Base-by-base conservation (phyloP, 1,140 invertebrate genomes). In the Drosophila repleta region DNA sequence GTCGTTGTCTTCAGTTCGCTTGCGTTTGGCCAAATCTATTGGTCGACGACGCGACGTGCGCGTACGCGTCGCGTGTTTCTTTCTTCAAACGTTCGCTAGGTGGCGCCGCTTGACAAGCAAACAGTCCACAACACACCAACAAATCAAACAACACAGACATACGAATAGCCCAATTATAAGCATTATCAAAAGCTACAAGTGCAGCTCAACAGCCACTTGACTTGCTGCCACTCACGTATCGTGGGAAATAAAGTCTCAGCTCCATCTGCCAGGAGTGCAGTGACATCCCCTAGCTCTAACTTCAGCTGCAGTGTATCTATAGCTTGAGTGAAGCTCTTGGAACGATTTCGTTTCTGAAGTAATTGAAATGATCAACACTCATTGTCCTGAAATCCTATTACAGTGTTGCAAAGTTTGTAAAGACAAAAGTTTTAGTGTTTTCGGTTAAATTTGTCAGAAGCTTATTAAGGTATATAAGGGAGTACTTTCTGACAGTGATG, bases 1-100 rank as follows among this genome's bases (percentile, higher is more conserved):
- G 64, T 78, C 78, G 83, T 88, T 88, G 82, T 82, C 82, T 85
- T 85, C 82, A 85, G 82, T 82, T 85, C 75, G 61, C 74, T 76
- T 69, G 82, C 66, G 78, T 67, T 82, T 85, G 82, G 83, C 82
- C 82, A 85, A 85, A 85, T 85, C 79, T 87, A 85, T 87, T 85
- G 82, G 82, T 85, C 83, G 82, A 68, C 83, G 78, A 74, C 64
- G 65, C 58, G 71, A 68, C 64, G 70, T 84, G 69, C 80, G 80
- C 70, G 58, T 62, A 61, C 71, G 49, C 66, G 67, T 70, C 65
- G 76, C 60, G 52, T 62, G 55, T 57, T 55, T 18, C 35, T 3
- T 35, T 35, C 32, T 11, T 57, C 41, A 43, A 61, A 45, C 79
- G 10, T 20, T 21, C 45, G 62, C 64, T 53, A 84, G 77, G 72